Evolutionary conservation across 2,797 vertebrate genomes (phyloP).

Genomic region (Avahi laniger): DNA sequence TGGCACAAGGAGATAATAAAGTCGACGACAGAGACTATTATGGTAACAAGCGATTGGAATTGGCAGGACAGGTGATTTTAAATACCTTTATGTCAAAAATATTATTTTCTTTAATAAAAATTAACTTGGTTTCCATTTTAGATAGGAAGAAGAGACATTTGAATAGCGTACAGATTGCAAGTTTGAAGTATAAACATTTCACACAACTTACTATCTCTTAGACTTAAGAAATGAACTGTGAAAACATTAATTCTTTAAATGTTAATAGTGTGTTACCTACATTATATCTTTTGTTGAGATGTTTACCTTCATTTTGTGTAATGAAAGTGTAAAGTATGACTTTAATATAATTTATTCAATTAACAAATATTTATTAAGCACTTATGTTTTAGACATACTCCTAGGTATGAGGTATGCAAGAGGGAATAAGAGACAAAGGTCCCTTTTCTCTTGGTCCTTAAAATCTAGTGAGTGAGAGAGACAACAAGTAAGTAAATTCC

Average conservation of each 20-base stretch:
- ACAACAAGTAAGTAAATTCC: not conserved
- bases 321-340: not conserved
- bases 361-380: not conserved
- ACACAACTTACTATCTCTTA: not conserved
- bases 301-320: conserved; percentile 15
- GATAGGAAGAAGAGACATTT: not conserved
- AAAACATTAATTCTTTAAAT: conserved; percentile 38
- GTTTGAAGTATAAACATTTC: conserved; percentile 29
- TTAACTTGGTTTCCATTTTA: conserved; percentile 28
- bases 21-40: conserved; percentile 99
- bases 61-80: conserved; percentile 95
- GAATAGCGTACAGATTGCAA: not conserved
- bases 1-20: conserved; percentile 97
- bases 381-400: not conserved
- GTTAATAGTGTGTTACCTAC: not conserved
- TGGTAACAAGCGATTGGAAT: conserved; percentile 97
- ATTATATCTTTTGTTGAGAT: not conserved
- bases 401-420: not conserved
- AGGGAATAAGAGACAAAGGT: not conserved
- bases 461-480: not conserved
- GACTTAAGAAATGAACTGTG: not conserved
- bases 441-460: not conserved
- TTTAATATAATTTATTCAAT: not conserved
- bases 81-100: conserved; percentile 2
- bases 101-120: conserved; percentile 40